phyloP scores from a whole-genome alignment of 2,888 invertebrate genomes.

The Crossocerus cetratus region DNA sequence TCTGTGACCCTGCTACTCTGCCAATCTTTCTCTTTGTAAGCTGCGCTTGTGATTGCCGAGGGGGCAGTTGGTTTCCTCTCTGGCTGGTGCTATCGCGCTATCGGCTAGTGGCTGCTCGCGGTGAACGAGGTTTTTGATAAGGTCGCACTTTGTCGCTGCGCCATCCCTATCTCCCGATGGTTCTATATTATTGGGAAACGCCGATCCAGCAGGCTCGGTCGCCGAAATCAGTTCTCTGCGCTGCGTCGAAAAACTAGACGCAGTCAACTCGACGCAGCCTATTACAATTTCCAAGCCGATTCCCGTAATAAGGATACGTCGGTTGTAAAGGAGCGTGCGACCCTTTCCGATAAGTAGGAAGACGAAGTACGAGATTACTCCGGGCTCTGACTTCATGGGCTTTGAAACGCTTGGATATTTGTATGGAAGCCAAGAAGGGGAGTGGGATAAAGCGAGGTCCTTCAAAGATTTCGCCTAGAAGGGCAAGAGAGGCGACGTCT shows the following conservation, averaged over 20 bases:
- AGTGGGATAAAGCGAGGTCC: constrained; percentile 28
- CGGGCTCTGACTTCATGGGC: constrained; percentile 6
- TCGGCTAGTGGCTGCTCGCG: not conserved
- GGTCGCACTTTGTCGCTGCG: not conserved
- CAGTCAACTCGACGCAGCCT: not conserved
- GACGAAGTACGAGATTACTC: constrained; percentile 2
- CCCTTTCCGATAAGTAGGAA: not conserved
- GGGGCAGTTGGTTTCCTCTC: not conserved
- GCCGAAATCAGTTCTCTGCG: too few species aligned
- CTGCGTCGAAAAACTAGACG: too few species aligned
- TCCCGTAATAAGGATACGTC: not conserved
- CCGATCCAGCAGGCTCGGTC: not conserved
- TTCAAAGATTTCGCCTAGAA: constrained; percentile 28
- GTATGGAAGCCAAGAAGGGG: constrained; percentile 16
- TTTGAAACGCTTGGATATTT: constrained; percentile 36
- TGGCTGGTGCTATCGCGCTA: not conserved
- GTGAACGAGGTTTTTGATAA: not conserved
- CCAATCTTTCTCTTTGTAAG: not conserved
- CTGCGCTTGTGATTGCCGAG: not conserved
- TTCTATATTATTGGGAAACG: not conserved
- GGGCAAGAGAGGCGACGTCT: constrained; percentile 4
- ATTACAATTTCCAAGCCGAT: not conserved
- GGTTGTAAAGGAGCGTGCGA: not conserved
- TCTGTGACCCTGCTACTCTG: not conserved
- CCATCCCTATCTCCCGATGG: not conserved